Base-by-base conservation (phyloP, 2,888 invertebrate genomes). In the Lasioglossum figueresi region DNA sequence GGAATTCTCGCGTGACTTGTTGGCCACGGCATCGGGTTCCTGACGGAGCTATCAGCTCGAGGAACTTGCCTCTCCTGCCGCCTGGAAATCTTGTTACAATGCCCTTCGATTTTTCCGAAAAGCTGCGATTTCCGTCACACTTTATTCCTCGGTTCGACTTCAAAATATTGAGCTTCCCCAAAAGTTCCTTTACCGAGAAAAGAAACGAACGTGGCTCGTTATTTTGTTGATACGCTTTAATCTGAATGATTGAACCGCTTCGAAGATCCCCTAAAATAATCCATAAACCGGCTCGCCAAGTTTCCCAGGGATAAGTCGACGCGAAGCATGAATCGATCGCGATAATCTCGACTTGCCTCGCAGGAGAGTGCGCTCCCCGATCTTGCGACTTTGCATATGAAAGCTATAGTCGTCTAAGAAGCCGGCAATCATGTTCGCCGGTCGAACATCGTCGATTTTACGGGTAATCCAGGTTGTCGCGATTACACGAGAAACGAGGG, bases 1-100 rank as follows among this genome's bases (percentile, higher is more conserved):
- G 74, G 78, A 87, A 89, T 88, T 87, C 90, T 85, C 89, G 74
- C 76, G 87, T 77, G 87, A 84, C 88, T 87, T 83, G 85, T 88
- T 81, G 84, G 81, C 77, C 75, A 70, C 75, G 79, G 78, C 43
- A 79, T 59, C 56, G 77, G 68, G 43, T n/a, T 82, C 85, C 66
- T 73, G 82, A 88, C 70, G 71, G 73, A 78, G 68, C n/a, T 45
- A 59, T 70, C 75, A 74, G 43, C 77, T n/a, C n/a, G 23, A 23
- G 56, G 43, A 75, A 76, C 52, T 76, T 40, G 76, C n/a, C 63
- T 75, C 16, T 40, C 14, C 27, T 8, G 43, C 27, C 70, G 73
- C 52, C 68, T 45, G 5, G 8, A 27, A 16, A 16, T 75, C n/a
- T 63, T 27, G 27, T 63, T 48, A 45, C 56, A 43, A 23, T 59